These are phyloP conservation scores for Amphipyra berbera DNA, from an alignment of 2,888 invertebrate genomes.

Conservation along the genomic window DNA sequence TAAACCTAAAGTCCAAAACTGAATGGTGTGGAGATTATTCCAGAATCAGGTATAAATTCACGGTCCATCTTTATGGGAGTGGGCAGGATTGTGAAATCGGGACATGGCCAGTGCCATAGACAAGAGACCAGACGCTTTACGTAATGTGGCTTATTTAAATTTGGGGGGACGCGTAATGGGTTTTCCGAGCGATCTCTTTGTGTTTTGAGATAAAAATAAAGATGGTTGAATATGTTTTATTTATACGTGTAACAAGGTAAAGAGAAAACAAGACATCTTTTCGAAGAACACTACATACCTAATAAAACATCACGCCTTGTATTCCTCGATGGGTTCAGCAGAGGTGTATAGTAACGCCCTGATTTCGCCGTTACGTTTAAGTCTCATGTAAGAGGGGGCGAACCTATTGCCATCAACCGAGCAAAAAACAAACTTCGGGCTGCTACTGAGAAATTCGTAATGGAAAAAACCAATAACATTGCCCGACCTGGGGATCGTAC, in stretches of 20 bases:
- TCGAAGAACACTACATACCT: too few relatives aligned
- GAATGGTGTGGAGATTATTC: background rate
- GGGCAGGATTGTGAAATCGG: constrained; percentile 67
- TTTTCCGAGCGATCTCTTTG: constrained; percentile 33
- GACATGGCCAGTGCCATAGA: constrained; percentile 67
- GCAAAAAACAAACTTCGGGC: too few relatives aligned
- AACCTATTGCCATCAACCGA: too few relatives aligned
- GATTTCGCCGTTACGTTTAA: too few relatives aligned
- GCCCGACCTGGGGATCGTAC: too few relatives aligned
- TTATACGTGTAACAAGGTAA: background rate
- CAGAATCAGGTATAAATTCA: constrained; percentile 59
- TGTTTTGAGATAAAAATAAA: constrained; percentile 32
- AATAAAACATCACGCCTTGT: background rate
- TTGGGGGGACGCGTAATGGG: constrained; percentile 25
- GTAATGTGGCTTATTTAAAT: constrained; percentile 58
- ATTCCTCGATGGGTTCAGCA: too few relatives aligned
- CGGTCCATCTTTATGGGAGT: constrained; percentile 62
- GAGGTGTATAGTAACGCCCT: background rate
- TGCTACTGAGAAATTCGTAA: too few relatives aligned
- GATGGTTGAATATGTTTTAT: constrained; percentile 4
- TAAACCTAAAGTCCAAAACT: background rate
- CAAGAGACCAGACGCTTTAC: constrained; percentile 63
- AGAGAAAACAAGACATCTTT: background rate
- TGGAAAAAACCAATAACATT: too few relatives aligned
- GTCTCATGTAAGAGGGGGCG: too few relatives aligned